Evolutionary conservation across 2,797 vertebrate species (phyloP).

Genomic region (Lophotriccus pileatus): DNA sequence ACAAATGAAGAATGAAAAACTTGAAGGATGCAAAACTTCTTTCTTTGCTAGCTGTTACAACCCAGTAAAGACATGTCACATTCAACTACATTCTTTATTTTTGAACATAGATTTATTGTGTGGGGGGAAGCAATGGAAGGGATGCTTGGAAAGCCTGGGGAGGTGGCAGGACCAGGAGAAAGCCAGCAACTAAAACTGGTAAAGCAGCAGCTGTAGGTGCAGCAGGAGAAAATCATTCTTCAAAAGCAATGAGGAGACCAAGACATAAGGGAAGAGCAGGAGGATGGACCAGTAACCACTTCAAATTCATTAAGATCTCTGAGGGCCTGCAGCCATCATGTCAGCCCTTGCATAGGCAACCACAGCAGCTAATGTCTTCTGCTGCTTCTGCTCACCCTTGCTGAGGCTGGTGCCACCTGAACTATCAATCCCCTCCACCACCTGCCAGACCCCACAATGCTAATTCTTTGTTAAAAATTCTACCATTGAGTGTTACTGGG

Average conservation of each 20-base stretch:
- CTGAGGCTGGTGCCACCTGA: not conserved
- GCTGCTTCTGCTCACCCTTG: not conserved
- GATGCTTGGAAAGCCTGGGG: not conserved
- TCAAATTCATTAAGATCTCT: not conserved
- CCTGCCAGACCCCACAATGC: not conserved
- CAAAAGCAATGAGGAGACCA: not conserved
- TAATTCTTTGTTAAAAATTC: not conserved
- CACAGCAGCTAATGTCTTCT: not conserved
- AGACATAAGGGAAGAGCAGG: not conserved
- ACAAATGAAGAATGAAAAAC: not conserved
- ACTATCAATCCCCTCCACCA: not conserved
- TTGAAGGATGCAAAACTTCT: not conserved
- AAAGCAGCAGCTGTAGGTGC: not conserved
- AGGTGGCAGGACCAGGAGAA: not conserved
- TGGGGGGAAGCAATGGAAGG: not conserved
- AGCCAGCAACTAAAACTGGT: not conserved
- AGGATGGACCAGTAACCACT: not conserved
- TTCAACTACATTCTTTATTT: not conserved
- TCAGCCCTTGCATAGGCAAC: not conserved
- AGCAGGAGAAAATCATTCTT: not conserved
- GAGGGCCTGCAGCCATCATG: not conserved
- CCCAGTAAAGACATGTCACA: not conserved
- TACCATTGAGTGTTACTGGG: accelerated
- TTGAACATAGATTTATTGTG: not conserved
- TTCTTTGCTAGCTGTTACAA: not conserved